Base-by-base conservation (phyloP, 1,140 invertebrate genomes). In the Phymastichus coffea region DNA sequence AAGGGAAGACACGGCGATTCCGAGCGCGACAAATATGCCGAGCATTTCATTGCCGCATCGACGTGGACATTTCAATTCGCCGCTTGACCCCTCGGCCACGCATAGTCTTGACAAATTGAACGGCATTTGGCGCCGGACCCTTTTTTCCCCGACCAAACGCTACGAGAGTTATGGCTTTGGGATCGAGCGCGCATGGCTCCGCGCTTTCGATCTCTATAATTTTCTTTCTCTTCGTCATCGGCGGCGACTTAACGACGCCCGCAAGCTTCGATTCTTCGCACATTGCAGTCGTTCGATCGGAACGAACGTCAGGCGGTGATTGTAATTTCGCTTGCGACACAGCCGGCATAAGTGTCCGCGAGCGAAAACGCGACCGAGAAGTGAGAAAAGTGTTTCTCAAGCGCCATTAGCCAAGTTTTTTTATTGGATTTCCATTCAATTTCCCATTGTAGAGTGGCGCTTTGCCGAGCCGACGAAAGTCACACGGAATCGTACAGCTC, bases 391-490 rank as follows among this genome's bases (percentile, higher is more conserved):
- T 52, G 33, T 38, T 53, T 41, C 37, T 41, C 49, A 26, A 41
- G 15, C 19, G 4, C 26, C 19, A 44, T 55, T 48, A 49, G 17
- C 22, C 70, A 76, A 79, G 72, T 79, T 78, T 78, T n/a, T 64
- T 76, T 75, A 79, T 78, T 76, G 69, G 75, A 77, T 77, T 76
- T 78, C 73, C 70, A 78, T 77, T 78, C 69, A 71, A 75, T 70
- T 71, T 71, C 67, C 67, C 65, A 63, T 7, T n/a, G n/a, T 55
- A 64, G 43, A 47, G 46, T 53, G 51, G 62, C 55, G 64, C 61
- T 52, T 26, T 23, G 53, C 41, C 48, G 43, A 64, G 61, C 60
- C 55, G 57, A 52, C 51, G 19, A 37, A 49, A 60, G 55, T 54
- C 41, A 44, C 55, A 46, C 62, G 51, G 56, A 59, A 64, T 63